These are phyloP conservation scores for Sus cebifrons DNA, from an alignment of 2,797 vertebrate genomes.

Conservation along the genomic window DNA sequence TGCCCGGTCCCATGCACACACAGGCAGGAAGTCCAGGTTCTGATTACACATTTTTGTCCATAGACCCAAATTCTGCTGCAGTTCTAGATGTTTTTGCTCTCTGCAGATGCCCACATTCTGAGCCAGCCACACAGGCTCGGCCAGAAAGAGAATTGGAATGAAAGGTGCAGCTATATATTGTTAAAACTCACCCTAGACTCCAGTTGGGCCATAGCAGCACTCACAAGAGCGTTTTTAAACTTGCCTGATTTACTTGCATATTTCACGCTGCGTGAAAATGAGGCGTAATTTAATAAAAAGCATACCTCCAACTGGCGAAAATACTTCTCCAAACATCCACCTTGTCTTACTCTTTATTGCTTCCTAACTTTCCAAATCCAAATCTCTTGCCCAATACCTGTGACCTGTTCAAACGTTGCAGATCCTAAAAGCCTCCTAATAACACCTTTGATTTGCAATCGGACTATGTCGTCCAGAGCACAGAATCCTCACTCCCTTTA, in stretches of 20 bases:
- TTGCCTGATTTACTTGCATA: constrained; percentile 40
- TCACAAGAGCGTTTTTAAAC: constrained; percentile 48
- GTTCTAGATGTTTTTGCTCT: neutral
- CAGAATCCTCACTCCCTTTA: constrained; percentile 87
- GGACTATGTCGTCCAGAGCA: constrained; percentile 79
- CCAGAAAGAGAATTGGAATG: neutral
- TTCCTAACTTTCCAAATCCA: constrained; percentile 74
- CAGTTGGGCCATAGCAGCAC: constrained; percentile 10
- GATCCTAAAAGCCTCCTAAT: constrained; percentile 81
- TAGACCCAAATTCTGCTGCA: neutral
- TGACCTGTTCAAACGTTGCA: constrained; percentile 84
- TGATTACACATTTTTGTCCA: neutral
- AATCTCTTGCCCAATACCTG: constrained; percentile 81
- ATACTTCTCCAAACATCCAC: constrained; percentile 75
- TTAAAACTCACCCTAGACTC: constrained; percentile 6
- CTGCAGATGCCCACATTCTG: neutral
- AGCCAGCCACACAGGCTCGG: neutral
- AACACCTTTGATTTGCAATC: constrained; percentile 83
- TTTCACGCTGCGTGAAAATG: constrained; percentile 79
- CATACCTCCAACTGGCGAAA: constrained; percentile 62
- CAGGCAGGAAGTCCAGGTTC: constrained; percentile 9
- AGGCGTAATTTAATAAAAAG: constrained; percentile 55
- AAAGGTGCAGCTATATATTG: neutral
- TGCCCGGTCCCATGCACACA: rapidly evolving
- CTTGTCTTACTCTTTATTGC: constrained; percentile 61